Evolutionary conservation across 2,888 invertebrate species (phyloP).

Genomic region (Dynastes grantii): DNA sequence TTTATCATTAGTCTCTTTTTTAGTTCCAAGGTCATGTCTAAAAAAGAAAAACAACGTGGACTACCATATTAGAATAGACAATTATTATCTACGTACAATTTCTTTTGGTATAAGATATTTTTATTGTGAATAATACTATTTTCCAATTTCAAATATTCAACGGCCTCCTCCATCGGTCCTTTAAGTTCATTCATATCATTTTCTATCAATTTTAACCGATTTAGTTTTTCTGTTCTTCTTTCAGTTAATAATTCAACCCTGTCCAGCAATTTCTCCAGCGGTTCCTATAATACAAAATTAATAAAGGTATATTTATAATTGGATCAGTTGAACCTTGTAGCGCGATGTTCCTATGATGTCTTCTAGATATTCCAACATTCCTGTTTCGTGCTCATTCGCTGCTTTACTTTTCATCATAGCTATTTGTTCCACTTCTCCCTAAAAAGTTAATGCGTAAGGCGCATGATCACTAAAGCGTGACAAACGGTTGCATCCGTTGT

Average conservation of each 20-base stretch:
- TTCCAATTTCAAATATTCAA: slow-evolving; percentile 84
- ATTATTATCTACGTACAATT: slow-evolving; percentile 71
- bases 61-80: background rate
- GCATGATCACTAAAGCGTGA: too few relatives aligned
- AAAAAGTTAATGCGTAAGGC: slow-evolving; percentile 53
- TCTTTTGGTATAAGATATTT: slow-evolving; percentile 82
- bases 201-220: slow-evolving; percentile 87
- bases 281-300: slow-evolving; percentile 73
- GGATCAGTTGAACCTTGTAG: slow-evolving; percentile 74
- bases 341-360: slow-evolving; percentile 96
- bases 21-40: slow-evolving; percentile 75
- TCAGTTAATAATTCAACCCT: slow-evolving; percentile 84
- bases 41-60: slow-evolving; percentile 48
- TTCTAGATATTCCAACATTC: slow-evolving; percentile 98
- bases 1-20: slow-evolving; percentile 72
- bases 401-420: slow-evolving; percentile 99
- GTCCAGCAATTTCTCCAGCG: slow-evolving; percentile 82
- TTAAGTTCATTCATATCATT: slow-evolving; percentile 86
- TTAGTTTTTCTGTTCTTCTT: slow-evolving; percentile 85
- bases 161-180: slow-evolving; percentile 85
- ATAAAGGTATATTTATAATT: background rate
- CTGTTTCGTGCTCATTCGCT: slow-evolving; percentile 87
- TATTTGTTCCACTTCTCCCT: slow-evolving; percentile 99
- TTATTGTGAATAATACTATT: slow-evolving; percentile 82
- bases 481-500: too few relatives aligned